Evolutionary conservation across 2,888 invertebrate genomes (phyloP).

Genomic region (Caenorhabditis sp.): DNA sequence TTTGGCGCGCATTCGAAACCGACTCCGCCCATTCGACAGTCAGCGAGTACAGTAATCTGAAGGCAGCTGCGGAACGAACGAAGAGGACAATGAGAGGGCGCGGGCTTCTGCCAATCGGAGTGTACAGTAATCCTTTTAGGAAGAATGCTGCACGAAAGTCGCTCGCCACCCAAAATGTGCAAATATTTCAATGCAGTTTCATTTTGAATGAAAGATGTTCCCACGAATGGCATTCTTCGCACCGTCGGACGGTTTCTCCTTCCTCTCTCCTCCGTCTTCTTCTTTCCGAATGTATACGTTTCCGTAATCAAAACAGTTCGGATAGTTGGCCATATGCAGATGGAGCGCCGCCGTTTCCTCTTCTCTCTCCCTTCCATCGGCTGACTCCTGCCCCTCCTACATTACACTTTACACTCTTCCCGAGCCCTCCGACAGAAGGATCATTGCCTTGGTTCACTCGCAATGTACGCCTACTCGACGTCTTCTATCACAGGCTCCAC

Average conservation of each 20-base stretch:
- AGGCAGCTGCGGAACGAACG: background rate
- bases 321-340: conserved; percentile 11
- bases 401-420: conserved; percentile 35
- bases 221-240: no score
- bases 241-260: background rate
- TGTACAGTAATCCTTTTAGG: no score
- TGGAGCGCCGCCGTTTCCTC: conserved; percentile 23
- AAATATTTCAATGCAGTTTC: no score
- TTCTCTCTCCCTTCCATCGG: conserved; percentile 20
- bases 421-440: conserved; percentile 1
- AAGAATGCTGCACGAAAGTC: no score
- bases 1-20: conserved; percentile 5
- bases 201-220: no score
- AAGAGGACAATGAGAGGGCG: no score
- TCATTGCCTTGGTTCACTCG: background rate
- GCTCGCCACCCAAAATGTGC: no score
- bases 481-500: conserved; percentile 48
- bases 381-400: conserved; percentile 7
- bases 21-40: conserved; percentile 39
- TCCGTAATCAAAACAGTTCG: conserved; percentile 13
- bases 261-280: background rate
- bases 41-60: conserved; percentile 17
- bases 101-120: no score
- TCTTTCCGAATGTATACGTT: conserved; percentile 1
- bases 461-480: conserved; percentile 47